Percentiles rank a stretch among this genome's conserved stretches.
Evolutionary conservation across 2,113 vertebrate genomes (phyloP).

Genomic region (Pionites leucogaster): DNA sequence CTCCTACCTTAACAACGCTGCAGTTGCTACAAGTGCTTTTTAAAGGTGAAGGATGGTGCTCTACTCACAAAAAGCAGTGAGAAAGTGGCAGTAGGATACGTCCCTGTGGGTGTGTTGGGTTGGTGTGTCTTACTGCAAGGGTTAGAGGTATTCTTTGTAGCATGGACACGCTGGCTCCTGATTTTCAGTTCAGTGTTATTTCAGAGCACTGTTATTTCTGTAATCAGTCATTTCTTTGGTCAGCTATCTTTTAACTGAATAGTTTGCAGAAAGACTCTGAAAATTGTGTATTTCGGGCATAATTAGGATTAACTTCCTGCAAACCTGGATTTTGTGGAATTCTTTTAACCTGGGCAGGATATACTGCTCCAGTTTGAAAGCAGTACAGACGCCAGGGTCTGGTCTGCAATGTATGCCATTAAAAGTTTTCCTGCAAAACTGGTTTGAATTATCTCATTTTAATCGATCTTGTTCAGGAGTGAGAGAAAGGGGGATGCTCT

Average conservation of each 20-base stretch:
- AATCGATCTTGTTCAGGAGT: not conserved
- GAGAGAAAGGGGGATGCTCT: not conserved
- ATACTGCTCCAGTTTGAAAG: not conserved
- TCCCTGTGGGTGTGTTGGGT: not conserved
- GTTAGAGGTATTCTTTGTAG: not conserved
- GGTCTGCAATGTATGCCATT: not conserved
- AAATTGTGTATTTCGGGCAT: accelerated
- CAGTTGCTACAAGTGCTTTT: not conserved
- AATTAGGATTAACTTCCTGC: not conserved
- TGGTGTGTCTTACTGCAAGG: not conserved
- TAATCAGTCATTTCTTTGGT: not conserved
- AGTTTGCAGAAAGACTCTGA: not conserved
- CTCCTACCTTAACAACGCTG: not conserved
- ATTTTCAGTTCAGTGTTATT: not conserved
- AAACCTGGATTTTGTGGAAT: not conserved
- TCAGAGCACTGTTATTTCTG: not conserved
- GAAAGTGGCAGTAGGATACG: not conserved
- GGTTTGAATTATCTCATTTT: not conserved
- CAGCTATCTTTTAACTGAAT: not conserved
- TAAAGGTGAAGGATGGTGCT: not conserved
- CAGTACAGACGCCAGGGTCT: not conserved
- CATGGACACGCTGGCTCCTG: accelerated
- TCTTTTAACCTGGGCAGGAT: not conserved
- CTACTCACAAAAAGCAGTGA: not conserved
- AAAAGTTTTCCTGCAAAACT: not conserved